phyloP scores from a whole-genome alignment of 2,113 vertebrate genomes.

The Genyomyrus donnyi region DNA sequence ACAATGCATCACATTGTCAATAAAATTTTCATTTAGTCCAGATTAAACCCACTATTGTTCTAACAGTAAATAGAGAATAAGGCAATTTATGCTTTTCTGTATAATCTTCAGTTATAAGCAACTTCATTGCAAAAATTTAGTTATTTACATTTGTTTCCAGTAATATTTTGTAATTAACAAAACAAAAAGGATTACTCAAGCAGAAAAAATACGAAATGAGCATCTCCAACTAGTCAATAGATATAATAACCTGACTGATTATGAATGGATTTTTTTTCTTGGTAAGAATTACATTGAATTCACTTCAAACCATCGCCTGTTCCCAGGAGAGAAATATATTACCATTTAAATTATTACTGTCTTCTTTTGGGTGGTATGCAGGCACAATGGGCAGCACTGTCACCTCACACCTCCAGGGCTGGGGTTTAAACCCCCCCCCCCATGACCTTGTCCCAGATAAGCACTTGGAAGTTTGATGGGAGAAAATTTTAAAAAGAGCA shows the following conservation, averaged over 20 bases:
- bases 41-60: background rate
- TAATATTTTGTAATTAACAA: background rate
- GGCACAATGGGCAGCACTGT: background rate
- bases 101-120: background rate
- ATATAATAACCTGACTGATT: background rate
- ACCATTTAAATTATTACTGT: background rate
- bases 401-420: background rate
- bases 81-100: background rate
- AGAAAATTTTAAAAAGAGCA: background rate
- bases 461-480: background rate
- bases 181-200: background rate
- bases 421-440: background rate
- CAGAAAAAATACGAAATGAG: background rate
- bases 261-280: background rate
- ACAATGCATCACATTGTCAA: background rate
- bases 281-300: background rate
- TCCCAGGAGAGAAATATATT: background rate
- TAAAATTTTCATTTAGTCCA: background rate
- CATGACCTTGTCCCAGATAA: background rate
- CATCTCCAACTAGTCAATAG: background rate
- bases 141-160: background rate
- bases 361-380: background rate
- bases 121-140: background rate
- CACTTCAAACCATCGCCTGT: background rate
- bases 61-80: background rate